Evolutionary conservation across 1,140 invertebrate genomes (phyloP).

Genomic region (Triops cancriformis): DNA sequence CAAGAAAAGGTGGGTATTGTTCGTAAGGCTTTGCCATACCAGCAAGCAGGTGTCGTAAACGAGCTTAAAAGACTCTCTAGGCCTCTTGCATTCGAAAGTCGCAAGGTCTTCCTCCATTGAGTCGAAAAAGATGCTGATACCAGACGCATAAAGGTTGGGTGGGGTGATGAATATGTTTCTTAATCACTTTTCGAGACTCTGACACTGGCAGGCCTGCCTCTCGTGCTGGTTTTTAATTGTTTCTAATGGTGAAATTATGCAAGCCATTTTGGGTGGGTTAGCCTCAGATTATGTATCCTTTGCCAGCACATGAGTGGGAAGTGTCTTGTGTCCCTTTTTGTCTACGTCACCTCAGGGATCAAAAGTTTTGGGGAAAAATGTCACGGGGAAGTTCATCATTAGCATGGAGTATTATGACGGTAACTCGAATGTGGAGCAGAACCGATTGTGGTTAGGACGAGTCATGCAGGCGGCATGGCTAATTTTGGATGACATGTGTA

Average conservation of each 20-base stretch:
- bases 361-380: not conserved
- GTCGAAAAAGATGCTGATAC: not conserved
- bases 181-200: not conserved
- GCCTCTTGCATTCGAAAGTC: not conserved
- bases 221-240: not conserved
- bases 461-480: not conserved
- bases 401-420: not conserved
- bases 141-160: not conserved
- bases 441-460: not conserved
- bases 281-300: no score
- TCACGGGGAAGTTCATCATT: not conserved
- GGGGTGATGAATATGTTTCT: not conserved
- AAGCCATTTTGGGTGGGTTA: not conserved
- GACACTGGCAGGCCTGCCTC: not conserved
- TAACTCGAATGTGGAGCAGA: not conserved
- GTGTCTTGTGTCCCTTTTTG: not conserved
- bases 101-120: not conserved
- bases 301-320: not conserved
- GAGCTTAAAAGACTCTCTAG: not conserved
- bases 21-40: not conserved
- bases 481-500: slow-evolving; percentile 6
- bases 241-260: not conserved
- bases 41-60: slow-evolving; percentile 9
- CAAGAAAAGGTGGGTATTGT: slow-evolving; percentile 1
- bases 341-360: not conserved